phyloP scores from a whole-genome alignment of 2,888 invertebrate species.

The Nysson spinosus region DNA sequence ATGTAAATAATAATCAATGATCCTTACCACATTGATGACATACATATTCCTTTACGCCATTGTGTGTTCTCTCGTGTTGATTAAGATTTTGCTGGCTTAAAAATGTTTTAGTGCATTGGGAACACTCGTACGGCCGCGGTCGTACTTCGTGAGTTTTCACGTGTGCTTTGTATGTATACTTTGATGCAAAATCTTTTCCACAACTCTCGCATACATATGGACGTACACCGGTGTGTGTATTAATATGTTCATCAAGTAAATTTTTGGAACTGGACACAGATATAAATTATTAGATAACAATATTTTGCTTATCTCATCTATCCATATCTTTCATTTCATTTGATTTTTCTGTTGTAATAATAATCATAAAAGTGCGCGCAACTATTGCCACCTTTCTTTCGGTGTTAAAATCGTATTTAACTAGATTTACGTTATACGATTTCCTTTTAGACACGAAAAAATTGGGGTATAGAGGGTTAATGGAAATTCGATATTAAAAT shows the following conservation, averaged over 20 bases:
- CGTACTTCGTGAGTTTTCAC: constrained; percentile 85
- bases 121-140: constrained; percentile 85
- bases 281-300: background rate
- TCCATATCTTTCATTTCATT: no score
- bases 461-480: background rate
- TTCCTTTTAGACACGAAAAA: background rate
- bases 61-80: constrained; percentile 87
- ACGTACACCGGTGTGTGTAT: constrained; percentile 83
- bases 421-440: no score
- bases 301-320: no score
- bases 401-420: no score
- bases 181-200: constrained; percentile 87
- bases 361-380: no score
- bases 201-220: constrained; percentile 84
- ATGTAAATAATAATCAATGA: no score
- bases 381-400: no score
- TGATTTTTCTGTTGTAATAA: no score
- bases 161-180: constrained; percentile 88
- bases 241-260: constrained; percentile 85
- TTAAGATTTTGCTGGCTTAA: constrained; percentile 86
- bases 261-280: constrained; percentile 82
- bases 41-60: constrained; percentile 84
- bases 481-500: background rate
- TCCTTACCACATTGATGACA: constrained; percentile 84
- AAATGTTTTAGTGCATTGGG: constrained; percentile 85